Percentiles rank a stretch among this genome's conserved stretches.
These are phyloP conservation scores for Bryconaethiops microstoma DNA, from an alignment of 2,797 vertebrate species.

Conservation along the genomic window DNA sequence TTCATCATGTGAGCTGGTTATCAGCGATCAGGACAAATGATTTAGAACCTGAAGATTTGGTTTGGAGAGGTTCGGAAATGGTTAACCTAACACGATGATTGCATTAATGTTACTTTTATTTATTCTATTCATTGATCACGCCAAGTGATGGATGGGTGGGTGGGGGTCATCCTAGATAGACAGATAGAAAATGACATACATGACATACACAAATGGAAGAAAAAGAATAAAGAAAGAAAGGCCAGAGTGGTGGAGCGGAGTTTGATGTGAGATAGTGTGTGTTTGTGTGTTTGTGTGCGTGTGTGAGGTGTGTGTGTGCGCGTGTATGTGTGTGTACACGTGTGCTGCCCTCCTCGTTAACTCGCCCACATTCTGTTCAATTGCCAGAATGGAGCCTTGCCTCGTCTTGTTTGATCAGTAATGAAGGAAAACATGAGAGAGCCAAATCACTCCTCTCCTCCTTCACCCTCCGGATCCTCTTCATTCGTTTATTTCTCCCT, in stretches of 20 bases:
- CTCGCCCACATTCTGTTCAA: slow-evolving; percentile 72
- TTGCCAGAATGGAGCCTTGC: slow-evolving; percentile 50
- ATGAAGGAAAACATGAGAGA: slow-evolving; percentile 75
- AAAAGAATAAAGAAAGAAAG: not conserved
- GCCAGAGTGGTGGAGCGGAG: not conserved
- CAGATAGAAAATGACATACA: too few species aligned
- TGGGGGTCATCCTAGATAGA: too few species aligned
- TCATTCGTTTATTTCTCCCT: not conserved
- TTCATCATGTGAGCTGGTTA: too few species aligned
- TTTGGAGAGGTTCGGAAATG: too few species aligned
- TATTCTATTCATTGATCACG: too few species aligned
- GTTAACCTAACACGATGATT: too few species aligned
- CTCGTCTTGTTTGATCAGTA: slow-evolving; percentile 74
- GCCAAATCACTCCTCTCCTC: slow-evolving; percentile 15
- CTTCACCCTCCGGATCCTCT: not conserved
- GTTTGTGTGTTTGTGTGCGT: too few species aligned
- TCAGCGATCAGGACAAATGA: too few species aligned
- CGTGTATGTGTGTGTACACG: slow-evolving; percentile 28
- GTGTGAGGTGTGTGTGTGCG: not conserved
- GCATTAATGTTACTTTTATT: too few species aligned
- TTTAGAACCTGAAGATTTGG: too few species aligned
- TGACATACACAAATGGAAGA: not conserved
- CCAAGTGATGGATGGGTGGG: too few species aligned
- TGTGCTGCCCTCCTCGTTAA: slow-evolving; percentile 65
- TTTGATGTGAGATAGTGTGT: not conserved